Percentiles rank a stretch among this genome's conserved stretches.
phyloP scores from a whole-genome alignment of 2,797 vertebrate species.

The Taenioides sp. region DNA sequence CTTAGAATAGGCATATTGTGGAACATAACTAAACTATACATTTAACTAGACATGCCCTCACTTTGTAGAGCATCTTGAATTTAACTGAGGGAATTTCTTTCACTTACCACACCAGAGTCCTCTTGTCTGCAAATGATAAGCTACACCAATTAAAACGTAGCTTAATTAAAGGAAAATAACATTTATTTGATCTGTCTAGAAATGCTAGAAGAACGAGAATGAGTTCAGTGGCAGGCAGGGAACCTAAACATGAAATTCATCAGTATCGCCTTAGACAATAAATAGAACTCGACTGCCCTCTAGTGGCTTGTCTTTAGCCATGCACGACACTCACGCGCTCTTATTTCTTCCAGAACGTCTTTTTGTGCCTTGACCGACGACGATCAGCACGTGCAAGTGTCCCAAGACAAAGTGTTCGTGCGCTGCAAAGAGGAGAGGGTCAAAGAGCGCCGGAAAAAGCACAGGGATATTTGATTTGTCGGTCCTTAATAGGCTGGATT shows the following conservation, averaged over 20 bases:
- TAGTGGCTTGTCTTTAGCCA: constrained; percentile 44
- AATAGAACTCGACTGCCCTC: constrained; percentile 51
- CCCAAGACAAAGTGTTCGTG: constrained; percentile 84
- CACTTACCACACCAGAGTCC: too few relatives aligned
- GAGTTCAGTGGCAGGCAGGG: too few relatives aligned
- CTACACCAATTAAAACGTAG: neutral
- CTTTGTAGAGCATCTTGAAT: neutral
- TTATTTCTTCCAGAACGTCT: constrained; percentile 73
- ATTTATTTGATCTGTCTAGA: neutral
- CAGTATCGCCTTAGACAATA: neutral
- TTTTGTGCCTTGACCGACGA: constrained; percentile 84
- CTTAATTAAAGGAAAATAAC: neutral
- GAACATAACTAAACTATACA: neutral
- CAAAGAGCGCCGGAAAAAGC: constrained; percentile 44
- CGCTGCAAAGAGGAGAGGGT: constrained; percentile 72
- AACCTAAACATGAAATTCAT: too few relatives aligned
- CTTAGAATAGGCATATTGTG: neutral
- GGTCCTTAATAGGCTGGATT: neutral
- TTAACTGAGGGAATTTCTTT: too few relatives aligned
- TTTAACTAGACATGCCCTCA: neutral
- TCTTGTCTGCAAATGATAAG: too few relatives aligned
- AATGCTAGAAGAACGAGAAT: too few relatives aligned
- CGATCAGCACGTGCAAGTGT: constrained; percentile 73
- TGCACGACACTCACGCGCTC: neutral
- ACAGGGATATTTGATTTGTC: constrained; percentile 8